Evolutionary conservation across 1,140 invertebrate genomes (phyloP).

Genomic region (Pteromalus puparum): DNA sequence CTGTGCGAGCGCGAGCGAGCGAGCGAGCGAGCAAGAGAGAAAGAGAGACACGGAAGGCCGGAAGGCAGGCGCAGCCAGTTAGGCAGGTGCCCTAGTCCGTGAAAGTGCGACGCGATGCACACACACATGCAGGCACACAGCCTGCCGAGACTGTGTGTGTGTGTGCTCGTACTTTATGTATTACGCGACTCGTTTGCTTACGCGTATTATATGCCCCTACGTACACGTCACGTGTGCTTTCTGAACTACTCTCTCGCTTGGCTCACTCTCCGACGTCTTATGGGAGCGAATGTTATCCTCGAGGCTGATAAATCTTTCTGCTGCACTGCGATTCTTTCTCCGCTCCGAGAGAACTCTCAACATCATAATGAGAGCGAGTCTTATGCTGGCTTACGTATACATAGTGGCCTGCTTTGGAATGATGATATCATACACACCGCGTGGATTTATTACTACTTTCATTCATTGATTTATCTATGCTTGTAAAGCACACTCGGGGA

Average conservation of each 20-base stretch:
- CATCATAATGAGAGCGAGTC: slow-evolving; percentile 6
- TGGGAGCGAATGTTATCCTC: not conserved
- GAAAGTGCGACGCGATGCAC: slow-evolving; percentile 27
- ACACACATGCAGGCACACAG: not conserved
- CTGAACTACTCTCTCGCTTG: not conserved
- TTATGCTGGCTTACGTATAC: not conserved
- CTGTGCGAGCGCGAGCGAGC: not conserved
- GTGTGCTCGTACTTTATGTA: not conserved
- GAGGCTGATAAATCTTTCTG: slow-evolving; percentile 2
- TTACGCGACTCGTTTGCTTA: slow-evolving; percentile 23
- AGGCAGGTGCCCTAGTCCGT: slow-evolving; percentile 42
- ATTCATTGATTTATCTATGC: not conserved
- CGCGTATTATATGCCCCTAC: not conserved
- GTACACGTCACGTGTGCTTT: not conserved
- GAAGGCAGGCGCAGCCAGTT: slow-evolving; percentile 19
- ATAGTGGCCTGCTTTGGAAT: not conserved
- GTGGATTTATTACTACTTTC: not conserved
- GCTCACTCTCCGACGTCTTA: not conserved
- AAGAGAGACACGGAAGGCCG: slow-evolving; percentile 11
- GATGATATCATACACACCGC: not conserved
- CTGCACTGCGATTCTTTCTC: not conserved
- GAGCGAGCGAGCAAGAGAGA: not conserved
- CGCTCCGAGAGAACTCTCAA: not conserved
- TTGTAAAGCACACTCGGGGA: not conserved
- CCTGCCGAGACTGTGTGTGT: not conserved